Conservation (phyloP, 1,140 invertebrate genomes). For the Arion vulgaris region DNA sequence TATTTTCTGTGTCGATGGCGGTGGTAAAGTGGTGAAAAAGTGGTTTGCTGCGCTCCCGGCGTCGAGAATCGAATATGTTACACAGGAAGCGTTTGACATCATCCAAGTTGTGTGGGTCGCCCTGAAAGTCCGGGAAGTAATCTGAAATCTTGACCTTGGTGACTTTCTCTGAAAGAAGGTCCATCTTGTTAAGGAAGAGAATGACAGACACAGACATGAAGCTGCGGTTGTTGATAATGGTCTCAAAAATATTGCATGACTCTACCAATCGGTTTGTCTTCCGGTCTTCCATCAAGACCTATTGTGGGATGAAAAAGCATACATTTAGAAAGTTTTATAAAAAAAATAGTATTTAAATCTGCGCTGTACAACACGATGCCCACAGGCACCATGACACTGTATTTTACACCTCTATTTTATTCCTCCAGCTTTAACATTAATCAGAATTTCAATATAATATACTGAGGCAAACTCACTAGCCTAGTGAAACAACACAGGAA, state of each 20-base stretch:
- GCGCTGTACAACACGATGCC: no score
- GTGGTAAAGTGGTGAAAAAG: constrained; percentile 98
- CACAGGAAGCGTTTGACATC: constrained; percentile 93
- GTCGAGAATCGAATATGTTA: constrained; percentile 85
- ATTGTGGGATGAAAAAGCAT: background rate
- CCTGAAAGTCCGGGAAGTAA: constrained; percentile 90
- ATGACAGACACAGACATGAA: constrained; percentile 96
- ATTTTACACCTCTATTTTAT: no score
- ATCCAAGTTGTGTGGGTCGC: constrained; percentile 87
- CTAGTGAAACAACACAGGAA: no score
- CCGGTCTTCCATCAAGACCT: constrained; percentile 93
- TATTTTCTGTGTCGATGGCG: constrained; percentile 98
- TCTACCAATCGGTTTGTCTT: constrained; percentile 94
- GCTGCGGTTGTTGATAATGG: constrained; percentile 95
- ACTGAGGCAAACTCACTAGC: no score
- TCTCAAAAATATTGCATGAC: constrained; percentile 96
- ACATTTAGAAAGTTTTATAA: no score
- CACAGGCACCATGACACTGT: no score
- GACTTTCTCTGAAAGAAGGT: constrained; percentile 92
- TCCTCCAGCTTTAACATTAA: no score
- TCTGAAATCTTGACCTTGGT: constrained; percentile 74
- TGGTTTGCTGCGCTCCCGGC: constrained; percentile 75
- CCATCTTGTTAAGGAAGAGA: constrained; percentile 97
- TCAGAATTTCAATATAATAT: no score
- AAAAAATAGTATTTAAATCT: no score